Conservation (phyloP, 2,113 vertebrate species). For the Mastomys natalensis region DNA sequence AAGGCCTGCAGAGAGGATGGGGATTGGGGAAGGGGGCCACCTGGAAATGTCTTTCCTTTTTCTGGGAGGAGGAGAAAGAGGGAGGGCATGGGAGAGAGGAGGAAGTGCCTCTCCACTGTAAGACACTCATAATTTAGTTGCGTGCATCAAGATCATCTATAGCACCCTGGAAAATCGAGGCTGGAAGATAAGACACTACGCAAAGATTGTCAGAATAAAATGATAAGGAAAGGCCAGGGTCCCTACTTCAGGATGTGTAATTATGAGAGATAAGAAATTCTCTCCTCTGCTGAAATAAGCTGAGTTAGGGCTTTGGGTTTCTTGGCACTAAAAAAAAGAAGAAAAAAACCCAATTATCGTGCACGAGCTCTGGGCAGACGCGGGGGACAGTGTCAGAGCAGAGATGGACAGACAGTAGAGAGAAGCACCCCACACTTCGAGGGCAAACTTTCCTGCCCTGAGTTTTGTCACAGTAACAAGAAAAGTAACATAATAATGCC, state of each 20-base stretch:
- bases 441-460: not conserved
- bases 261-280: slow-evolving; percentile 43
- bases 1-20: not conserved
- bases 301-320: slow-evolving; percentile 55
- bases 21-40: not conserved
- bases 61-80: not conserved
- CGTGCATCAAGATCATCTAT: not conserved
- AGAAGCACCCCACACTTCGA: not conserved
- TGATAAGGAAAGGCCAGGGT: not conserved
- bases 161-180: not conserved
- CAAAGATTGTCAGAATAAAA: slow-evolving; percentile 53
- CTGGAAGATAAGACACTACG: slow-evolving; percentile 26
- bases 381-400: not conserved
- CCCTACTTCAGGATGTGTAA: slow-evolving; percentile 28
- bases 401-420: not conserved
- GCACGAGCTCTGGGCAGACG: not conserved
- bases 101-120: not conserved
- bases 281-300: slow-evolving; percentile 42
- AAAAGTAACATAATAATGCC: not conserved
- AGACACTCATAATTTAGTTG: not conserved
- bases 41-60: not conserved
- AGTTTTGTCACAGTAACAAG: not conserved
- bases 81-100: not conserved
- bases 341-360: not conserved
- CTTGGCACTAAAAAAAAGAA: not conserved